Evolutionary conservation across 2,888 invertebrate genomes (phyloP).

Genomic region (Sinohyriopsis cumingii): DNA sequence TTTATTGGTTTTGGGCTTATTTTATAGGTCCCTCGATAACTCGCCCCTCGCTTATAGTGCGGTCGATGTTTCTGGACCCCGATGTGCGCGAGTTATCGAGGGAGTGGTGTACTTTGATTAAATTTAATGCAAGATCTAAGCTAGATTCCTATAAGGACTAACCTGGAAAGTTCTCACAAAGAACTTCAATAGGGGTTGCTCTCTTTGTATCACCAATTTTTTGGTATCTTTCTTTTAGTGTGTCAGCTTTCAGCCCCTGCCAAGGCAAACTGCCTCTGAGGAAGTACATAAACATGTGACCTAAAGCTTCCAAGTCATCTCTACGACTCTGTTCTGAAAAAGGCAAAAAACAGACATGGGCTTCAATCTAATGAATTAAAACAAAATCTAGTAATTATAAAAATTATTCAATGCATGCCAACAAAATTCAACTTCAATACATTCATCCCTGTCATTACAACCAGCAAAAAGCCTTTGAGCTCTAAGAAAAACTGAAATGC

Average conservation of each 20-base stretch:
- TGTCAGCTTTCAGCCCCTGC: slow-evolving; percentile 99
- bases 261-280: slow-evolving; percentile 98
- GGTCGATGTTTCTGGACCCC: too few relatives aligned
- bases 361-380: neutral
- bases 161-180: slow-evolving; percentile 81
- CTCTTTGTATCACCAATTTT: slow-evolving; percentile 99
- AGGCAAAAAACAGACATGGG: slow-evolving; percentile 1
- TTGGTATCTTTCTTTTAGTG: slow-evolving; percentile 98
- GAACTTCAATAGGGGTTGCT: slow-evolving; percentile 96
- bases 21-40: too few relatives aligned
- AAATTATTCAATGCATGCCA: neutral
- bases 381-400: neutral
- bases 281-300: slow-evolving; percentile 99
- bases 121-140: too few relatives aligned
- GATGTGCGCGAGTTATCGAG: too few relatives aligned
- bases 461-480: too few relatives aligned
- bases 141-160: neutral
- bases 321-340: slow-evolving; percentile 95
- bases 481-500: too few relatives aligned
- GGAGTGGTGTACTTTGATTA: too few relatives aligned
- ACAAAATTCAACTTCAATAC: neutral
- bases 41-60: too few relatives aligned
- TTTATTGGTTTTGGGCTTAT: too few relatives aligned
- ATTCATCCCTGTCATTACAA: too few relatives aligned
- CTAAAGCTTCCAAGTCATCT: slow-evolving; percentile 99